A percentile compares a stretch with the other conserved stretches of the same genome.
phyloP scores from a whole-genome alignment of 2,888 invertebrate genomes.

The Lasioglossum calceatum region DNA sequence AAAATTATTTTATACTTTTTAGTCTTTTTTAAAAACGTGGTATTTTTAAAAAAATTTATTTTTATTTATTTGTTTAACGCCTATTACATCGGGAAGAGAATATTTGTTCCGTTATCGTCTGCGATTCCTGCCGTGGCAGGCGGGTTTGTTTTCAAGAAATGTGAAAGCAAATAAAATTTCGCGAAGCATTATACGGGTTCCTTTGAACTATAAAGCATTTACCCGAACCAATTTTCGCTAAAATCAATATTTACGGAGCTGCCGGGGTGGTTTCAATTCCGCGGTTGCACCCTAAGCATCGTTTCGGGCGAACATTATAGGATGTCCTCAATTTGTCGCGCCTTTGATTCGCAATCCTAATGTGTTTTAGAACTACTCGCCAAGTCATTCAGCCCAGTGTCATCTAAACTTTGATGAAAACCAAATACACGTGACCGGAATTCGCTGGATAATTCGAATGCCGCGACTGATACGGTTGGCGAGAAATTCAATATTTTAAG shows the following conservation, averaged over 20 bases:
- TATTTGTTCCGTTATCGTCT: not conserved
- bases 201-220: conserved; percentile 7
- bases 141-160: not conserved
- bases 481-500: not conserved
- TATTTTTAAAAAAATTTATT: no score
- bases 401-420: not conserved
- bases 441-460: not conserved
- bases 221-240: conserved; percentile 17
- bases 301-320: not conserved
- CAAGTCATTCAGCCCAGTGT: not conserved
- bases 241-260: conserved; percentile 25
- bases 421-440: not conserved
- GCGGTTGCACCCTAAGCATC: not conserved
- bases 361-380: conserved; percentile 4
- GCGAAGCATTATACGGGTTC: not conserved
- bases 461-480: not conserved
- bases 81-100: not conserved
- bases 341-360: conserved; percentile 7
- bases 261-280: conserved; percentile 7
- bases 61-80: not conserved
- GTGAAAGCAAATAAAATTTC: not conserved
- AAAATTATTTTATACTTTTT: no score
- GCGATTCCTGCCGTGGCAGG: not conserved
- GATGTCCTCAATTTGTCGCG: conserved; percentile 7
- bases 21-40: no score